These are phyloP conservation scores for Melangyna quadrimaculata DNA, from an alignment of 2,888 invertebrate species.

Conservation along the genomic window DNA sequence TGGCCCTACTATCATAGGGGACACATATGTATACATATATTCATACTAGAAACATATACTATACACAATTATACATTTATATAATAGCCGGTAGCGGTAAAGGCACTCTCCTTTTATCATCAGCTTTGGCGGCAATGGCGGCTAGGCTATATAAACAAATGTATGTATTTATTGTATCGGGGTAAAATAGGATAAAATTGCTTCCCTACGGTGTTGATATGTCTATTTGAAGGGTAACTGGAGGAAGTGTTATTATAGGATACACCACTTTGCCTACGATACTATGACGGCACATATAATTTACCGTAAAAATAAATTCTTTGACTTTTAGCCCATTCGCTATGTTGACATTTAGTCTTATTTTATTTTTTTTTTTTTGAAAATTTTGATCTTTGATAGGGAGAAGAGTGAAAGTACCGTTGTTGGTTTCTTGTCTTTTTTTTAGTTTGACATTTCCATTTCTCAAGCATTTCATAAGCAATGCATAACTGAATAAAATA, in stretches of 20 bases:
- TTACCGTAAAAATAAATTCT: slow-evolving; percentile 49
- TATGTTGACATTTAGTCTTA: slow-evolving; percentile 6
- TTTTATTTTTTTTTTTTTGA: slow-evolving; percentile 12
- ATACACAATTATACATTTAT: background rate
- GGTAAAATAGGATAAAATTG: slow-evolving; percentile 1
- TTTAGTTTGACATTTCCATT: slow-evolving; percentile 32
- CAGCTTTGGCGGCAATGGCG: background rate
- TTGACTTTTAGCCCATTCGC: slow-evolving; percentile 34
- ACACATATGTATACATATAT: too few relatives aligned
- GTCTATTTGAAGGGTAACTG: slow-evolving; percentile 54
- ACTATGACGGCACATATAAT: background rate
- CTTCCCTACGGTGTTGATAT: slow-evolving; percentile 46
- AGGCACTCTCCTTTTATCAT: slow-evolving; percentile 44
- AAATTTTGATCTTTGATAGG: slow-evolving; percentile 11
- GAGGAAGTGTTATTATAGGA: slow-evolving; percentile 55
- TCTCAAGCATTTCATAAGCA: slow-evolving; percentile 53
- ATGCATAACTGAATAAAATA: slow-evolving; percentile 48
- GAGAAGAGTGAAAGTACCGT: background rate
- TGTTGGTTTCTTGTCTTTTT: slow-evolving; percentile 9
- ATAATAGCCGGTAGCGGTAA: slow-evolving; percentile 34
- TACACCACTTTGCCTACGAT: background rate
- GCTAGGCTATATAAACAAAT: slow-evolving; percentile 10
- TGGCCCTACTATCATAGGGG: slow-evolving; percentile 35
- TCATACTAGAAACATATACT: background rate
- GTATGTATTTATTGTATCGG: slow-evolving; percentile 45